These are phyloP conservation scores for Actinopyga echinites DNA, from an alignment of 53 echinoderm and acorn worm species.

Conservation along the genomic window DNA sequence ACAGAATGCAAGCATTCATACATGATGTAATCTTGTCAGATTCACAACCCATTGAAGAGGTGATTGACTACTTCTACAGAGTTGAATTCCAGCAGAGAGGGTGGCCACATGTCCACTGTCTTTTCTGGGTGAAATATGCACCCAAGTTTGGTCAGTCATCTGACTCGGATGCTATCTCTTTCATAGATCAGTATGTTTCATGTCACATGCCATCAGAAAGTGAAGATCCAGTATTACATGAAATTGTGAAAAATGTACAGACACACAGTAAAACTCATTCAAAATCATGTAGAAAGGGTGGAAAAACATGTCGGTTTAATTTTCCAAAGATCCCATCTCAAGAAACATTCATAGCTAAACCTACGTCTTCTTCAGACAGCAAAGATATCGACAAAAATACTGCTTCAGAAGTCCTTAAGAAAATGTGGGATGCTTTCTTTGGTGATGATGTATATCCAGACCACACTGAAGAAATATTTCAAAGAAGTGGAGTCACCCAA, in stretches of 20 bases:
- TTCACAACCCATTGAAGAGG: conserved; percentile 70
- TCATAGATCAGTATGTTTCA: conserved; percentile 62
- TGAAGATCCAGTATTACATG: conserved; percentile 57
- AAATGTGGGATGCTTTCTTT: background rate
- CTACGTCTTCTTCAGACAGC: background rate
- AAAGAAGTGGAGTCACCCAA: background rate
- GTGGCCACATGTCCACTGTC: conserved; percentile 55
- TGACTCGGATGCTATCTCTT: background rate
- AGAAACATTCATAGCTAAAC: conserved; percentile 52
- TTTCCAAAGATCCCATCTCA: conserved; percentile 73
- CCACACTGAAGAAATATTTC: background rate
- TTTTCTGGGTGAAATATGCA: conserved; percentile 63
- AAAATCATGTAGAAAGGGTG: conserved; percentile 63
- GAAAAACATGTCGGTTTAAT: conserved; percentile 70
- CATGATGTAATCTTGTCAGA: conserved; percentile 57
- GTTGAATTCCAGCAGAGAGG: conserved; percentile 65
- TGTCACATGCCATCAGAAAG: conserved; percentile 59
- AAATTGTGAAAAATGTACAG: conserved; percentile 59
- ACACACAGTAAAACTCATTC: conserved; percentile 67
- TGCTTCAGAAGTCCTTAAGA: background rate
- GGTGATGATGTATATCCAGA: background rate
- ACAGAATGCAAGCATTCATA: conserved; percentile 63
- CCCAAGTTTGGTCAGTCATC: background rate
- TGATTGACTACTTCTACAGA: conserved; percentile 53
- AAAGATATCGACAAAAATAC: background rate